These are phyloP conservation scores for Tinamus major DNA, from an alignment of 2,797 vertebrate species.

Conservation along the genomic window DNA sequence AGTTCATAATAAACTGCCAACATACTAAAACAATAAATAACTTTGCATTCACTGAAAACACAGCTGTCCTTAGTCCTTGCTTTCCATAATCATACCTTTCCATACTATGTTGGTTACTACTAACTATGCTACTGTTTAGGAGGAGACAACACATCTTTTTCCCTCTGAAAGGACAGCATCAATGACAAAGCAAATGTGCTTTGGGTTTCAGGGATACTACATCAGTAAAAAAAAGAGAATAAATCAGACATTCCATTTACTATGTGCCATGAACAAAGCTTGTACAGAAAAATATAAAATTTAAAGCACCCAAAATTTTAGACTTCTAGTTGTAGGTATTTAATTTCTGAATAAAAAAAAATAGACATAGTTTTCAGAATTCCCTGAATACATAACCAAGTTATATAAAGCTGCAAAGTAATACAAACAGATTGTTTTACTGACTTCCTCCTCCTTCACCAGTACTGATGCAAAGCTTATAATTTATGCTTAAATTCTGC, in stretches of 20 bases:
- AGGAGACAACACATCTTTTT: rapidly evolving
- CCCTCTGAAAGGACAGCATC: not conserved
- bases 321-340: too few species aligned
- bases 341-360: too few species aligned
- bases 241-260: not conserved
- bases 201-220: not conserved
- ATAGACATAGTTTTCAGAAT: too few species aligned
- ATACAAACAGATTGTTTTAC: not conserved
- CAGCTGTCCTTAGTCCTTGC: too few species aligned
- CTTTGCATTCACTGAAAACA: not conserved
- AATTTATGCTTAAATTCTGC: not conserved
- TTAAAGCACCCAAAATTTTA: not conserved
- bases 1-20: not conserved
- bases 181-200: not conserved
- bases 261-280: not conserved
- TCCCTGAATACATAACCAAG: not conserved
- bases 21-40: not conserved
- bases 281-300: not conserved
- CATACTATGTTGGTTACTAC: not conserved
- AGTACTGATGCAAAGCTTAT: not conserved
- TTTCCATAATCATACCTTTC: not conserved
- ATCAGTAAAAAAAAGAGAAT: not conserved
- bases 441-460: not conserved
- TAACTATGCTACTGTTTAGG: not conserved
- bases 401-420: not conserved